Base-by-base conservation (phyloP, 2,888 invertebrate species). In the Pilophorus perplexus region DNA sequence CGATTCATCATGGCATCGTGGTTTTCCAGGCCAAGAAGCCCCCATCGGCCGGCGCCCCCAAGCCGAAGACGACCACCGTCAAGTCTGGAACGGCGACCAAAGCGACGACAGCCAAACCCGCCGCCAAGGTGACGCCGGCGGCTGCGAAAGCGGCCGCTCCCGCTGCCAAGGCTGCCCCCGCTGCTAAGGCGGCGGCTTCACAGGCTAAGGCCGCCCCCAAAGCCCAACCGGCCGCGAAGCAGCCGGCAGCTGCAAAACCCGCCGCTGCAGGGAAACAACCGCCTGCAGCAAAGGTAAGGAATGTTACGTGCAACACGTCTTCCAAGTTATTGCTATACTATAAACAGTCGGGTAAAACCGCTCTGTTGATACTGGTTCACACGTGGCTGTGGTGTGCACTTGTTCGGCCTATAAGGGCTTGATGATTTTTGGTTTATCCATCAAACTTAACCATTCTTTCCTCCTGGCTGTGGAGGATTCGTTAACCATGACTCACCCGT, bases 261-360 rank as follows among this genome's bases (percentile, higher is more conserved):
- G 70, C 74, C 68, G 77, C 76, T 25, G 75, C 74, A 8, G 76
- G 76, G 69, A 74, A 75, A 68, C 80, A 81, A 78, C 80, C 78
- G 75, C 80, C 80, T 70, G 75, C 78, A 72, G 62, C 46, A 20
- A 62, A 62, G 62, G 62, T 62, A 62, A 14, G n/a, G n/a, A n/a
- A n/a, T n/a, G n/a, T n/a, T n/a, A n/a, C n/a, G n/a, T n/a, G n/a
- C n/a, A n/a, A n/a, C n/a, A n/a, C n/a, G n/a, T n/a, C n/a, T n/a
- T n/a, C n/a, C n/a, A n/a, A n/a, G n/a, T n/a, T n/a, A n/a, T n/a
- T n/a, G n/a, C n/a, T n/a, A n/a, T n/a, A n/a, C n/a, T n/a, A n/a
- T n/a, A n/a, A n/a, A n/a, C n/a, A n/a, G n/a, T n/a, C n/a, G n/a
- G n/a, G n/a, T n/a, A n/a, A n/a, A n/a, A n/a, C n/a, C n/a, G n/a